Evolutionary conservation across 2,888 invertebrate species (phyloP), one percentile per base, ranked within the genome.

Genomic region (Heliothis peltigera): DNA sequence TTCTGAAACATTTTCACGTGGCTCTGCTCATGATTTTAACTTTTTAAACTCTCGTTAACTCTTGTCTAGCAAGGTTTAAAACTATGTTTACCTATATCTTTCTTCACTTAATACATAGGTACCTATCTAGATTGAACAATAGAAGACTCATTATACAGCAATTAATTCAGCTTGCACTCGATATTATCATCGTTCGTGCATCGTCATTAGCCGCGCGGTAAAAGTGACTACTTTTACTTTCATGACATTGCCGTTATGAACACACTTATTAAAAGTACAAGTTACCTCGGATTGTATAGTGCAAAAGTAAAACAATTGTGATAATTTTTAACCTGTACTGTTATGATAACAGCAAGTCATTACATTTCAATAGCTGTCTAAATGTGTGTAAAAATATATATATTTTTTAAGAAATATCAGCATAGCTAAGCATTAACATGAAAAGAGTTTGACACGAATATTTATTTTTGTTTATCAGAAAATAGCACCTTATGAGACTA

Each of bases 171-270:
- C 62, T 53, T 71, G 73, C 65, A 71, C 56, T 70, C 48, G 48
- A 64, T 64, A 64, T n/a, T n/a, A n/a, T 57, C 51, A 64, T 63
- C 62, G 65, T 68, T 67, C 64, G 61, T 64, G 70, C 46, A 32
- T 54, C 55, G 56, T 62, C 28, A 59, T 44, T 52, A 42, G 28
- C 42, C 48, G 53, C 47, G 54, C 58, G 67, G 75, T 79, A 86
- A 81, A 86, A 87, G 87, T 83, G 85, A 67, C 70, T 70, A 48
- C 87, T 87, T 87, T 87, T 87, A 87, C 87, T 87, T 87, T 87
- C 81, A 71, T 76, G 48, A 61, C 61, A 58, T 56, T 55, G 66
- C 59, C 75, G 71, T 66, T 65, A 62, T 53, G 55, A 52, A 58
- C 55, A 69, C 49, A 62, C 59, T 51, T 48, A 57, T n/a, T 64